Base-by-base conservation (phyloP, 2,888 invertebrate genomes). In the Epirrhoe tristata region DNA sequence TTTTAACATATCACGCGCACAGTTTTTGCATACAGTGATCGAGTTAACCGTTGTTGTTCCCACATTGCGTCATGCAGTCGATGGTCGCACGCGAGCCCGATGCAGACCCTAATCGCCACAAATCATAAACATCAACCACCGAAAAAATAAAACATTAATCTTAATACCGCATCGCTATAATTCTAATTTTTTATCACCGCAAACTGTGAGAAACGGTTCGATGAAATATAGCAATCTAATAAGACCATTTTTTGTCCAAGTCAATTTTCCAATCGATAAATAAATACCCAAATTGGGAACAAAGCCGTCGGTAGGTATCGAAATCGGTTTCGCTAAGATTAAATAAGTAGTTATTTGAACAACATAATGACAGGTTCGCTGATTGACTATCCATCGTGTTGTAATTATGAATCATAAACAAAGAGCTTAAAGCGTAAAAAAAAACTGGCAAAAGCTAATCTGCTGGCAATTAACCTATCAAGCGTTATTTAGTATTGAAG, bases 401-500 rank as follows among this genome's bases (percentile, higher is more conserved):
- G 86, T 92, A 92, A 93, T 92, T 93, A 93, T 86, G 88, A 86
- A 89, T 88, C 89, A 89, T 91, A 91, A 91, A 92, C 90, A 90
- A 89, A 87, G 86, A 85, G 82, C 78, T 80, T 79, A 81, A 78
- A 75, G 73, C 76, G 71, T 67, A 75, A 80, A 87, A 90, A 89
- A 87, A 92, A 92, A 90, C 88, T 85, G 89, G 89, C 87, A 89
- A 91, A 89, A 92, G 82, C 84, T 89, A 90, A 91, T 89, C 88
- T 87, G 86, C 87, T 85, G 83, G 89, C 91, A 92, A 93, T 93
- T 93, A 93, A 90, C 90, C 89, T 90, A 93, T 93, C 91, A 89
- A 80, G 79, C 81, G 78, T 83, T 89, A 85, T 89, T 88, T 89
- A 89, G 83, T 86, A 84, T 75, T 86, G 90, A 91, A 93, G 92